These are phyloP conservation scores for Pseudococcus viburni DNA, from an alignment of 2,888 invertebrate genomes.

Conservation along the genomic window DNA sequence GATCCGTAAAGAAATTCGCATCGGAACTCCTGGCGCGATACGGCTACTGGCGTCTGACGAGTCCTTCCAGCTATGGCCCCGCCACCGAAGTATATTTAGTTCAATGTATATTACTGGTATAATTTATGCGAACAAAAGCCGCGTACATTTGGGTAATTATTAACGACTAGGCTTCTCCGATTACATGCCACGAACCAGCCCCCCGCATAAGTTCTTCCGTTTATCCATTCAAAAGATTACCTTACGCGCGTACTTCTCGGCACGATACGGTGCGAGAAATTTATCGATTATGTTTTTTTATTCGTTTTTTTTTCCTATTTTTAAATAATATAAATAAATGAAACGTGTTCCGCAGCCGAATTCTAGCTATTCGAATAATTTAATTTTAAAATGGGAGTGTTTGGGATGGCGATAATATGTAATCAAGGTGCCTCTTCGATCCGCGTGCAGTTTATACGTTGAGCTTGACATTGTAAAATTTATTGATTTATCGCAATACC, in stretches of 20 bases:
- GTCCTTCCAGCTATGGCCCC: neutral
- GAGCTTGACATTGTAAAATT: slow-evolving; percentile 52
- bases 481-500: slow-evolving; percentile 50
- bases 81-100: neutral
- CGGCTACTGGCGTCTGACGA: slow-evolving; percentile 58
- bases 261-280: slow-evolving; percentile 22
- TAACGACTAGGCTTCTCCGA: slow-evolving; percentile 32
- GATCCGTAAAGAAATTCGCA: slow-evolving; percentile 2
- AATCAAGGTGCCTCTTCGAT: slow-evolving; percentile 37
- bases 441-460: neutral
- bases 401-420: neutral
- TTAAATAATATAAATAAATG: neutral
- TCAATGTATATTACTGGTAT: neutral
- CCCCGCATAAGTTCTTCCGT: neutral
- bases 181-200: slow-evolving; percentile 21
- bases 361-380: slow-evolving; percentile 53
- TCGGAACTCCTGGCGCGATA: slow-evolving; percentile 45
- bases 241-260: too few species aligned
- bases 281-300: slow-evolving; percentile 26
- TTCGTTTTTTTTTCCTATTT: neutral
- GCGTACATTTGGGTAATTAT: slow-evolving; percentile 56
- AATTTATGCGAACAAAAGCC: slow-evolving; percentile 59
- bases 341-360: slow-evolving; percentile 55
- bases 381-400: slow-evolving; percentile 59
- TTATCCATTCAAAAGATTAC: neutral